Evolutionary conservation across 2,888 invertebrate species (phyloP), one percentile per base, ranked within the genome.

Genomic region (Hyposoter didymator): DNA sequence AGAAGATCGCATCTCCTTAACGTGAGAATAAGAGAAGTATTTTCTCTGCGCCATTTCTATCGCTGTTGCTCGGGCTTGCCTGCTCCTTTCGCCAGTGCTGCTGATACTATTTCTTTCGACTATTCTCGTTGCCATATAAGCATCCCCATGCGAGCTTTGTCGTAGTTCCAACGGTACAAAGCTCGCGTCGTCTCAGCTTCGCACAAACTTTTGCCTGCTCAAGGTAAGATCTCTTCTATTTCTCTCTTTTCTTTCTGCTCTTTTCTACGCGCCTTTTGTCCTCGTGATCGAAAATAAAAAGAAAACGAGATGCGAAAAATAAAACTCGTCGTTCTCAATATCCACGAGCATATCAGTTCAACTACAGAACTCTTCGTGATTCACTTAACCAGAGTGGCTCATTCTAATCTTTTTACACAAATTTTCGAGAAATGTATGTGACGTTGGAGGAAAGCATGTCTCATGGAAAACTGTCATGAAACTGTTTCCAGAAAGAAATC

Each of bases 21-120:
- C 85, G 85, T 85, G 83, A 67, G 78, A 83, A 85, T 85, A 81
- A 83, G 85, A 81, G 83, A 74, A 78, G 83, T 83, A 73, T 80
- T 70, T 79, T 70, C 70, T 45, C 72, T 72, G 32, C 72, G 75
- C 39, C 59, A 75, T 64, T 80, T 80, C 49, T 52, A 72, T 55
- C 66, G 32, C 28, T 19, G 64, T 64, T 64, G 70, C 72, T 66
- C 52, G 28, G 32, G 19, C 39, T 80, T 35, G 12, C 35, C 43
- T 43, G 7, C 52, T 47, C 59, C 10, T 28, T 74, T 39, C 7
- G 47, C 67, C 47, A 47, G 62, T 62, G 55, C 67, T 55, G 45
- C 67, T 55, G 45, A 39, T 69, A 62, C 73, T 73, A 35, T 74
- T 84, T 81, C 67, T 62, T 59, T 78, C 45, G 45, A 45, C 55